Evolutionary conservation across 2,888 invertebrate species (phyloP), one percentile per base, ranked within the genome.

Genomic region (Yponomeuta evonymella): DNA sequence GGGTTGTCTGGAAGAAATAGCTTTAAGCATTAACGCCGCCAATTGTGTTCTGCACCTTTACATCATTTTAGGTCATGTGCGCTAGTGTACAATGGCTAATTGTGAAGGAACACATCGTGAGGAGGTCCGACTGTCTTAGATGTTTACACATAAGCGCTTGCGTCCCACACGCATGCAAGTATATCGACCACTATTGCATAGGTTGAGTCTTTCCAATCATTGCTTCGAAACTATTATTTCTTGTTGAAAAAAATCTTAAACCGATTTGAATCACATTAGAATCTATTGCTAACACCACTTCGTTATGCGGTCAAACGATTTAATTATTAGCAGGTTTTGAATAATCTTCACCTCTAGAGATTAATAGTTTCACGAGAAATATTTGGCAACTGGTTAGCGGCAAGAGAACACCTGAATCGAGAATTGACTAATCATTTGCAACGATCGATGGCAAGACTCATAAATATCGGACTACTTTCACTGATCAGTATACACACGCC

Each of bases 391-490:
- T 58, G 51, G 51, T 58, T 15, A 58, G 51, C 15, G 3, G 51
- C 51, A 58, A 58, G 15, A 58, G 15, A 58, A 58, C 62, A 62
- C 62, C 23, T 65, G 12, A 65, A 29, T 65, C 33, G 30, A 65
- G 29, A 33, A 11, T 65, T 29, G 12, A 65, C 65, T 30, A 65
- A 65, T 65, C 65, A 30, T 65, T 29, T 65, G 33, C 65, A 65
- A 65, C 43, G 43, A 58, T 15, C 51, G 51, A 58, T 58, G 15
- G 51, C 51, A 58, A 58, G 4, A 33, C 33, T 65, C 33, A 65
- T 65, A 33, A 30, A 65, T 65, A 29, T 12, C 65, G 29, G 29
- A 64, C n/a, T 9, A 65, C 65, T 11, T 65, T 65, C 65, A 30
- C 65, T 29, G 65, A 65, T 58, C 51, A 58, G 15, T 58, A 9